A percentile compares a stretch with the other conserved stretches of the same genome.
These are phyloP conservation scores for Notiomystis cincta DNA, from an alignment of 2,113 vertebrate species.

Conservation along the genomic window DNA sequence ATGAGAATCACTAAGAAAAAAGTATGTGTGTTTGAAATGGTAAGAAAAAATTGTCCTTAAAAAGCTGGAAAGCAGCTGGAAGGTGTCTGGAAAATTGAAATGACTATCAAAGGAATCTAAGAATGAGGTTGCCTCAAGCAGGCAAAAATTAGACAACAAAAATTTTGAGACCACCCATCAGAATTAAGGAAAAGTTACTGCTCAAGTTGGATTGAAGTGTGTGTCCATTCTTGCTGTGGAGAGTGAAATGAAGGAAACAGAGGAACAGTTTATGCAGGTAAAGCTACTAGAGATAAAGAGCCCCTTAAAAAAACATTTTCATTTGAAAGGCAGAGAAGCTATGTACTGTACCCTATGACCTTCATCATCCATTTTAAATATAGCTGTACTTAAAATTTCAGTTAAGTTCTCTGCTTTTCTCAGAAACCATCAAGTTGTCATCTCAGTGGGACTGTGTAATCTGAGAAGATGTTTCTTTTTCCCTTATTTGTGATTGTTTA, in stretches of 20 bases:
- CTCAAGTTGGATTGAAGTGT: neutral
- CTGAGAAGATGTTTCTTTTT: neutral
- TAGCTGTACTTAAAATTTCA: neutral
- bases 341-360: neutral
- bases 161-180: neutral
- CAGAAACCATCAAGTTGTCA: neutral
- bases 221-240: neutral
- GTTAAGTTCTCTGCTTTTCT: neutral
- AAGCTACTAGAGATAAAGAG: neutral
- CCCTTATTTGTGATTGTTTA: neutral
- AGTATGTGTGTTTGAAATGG: neutral
- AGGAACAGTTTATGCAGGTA: neutral
- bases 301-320: neutral
- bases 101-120: neutral
- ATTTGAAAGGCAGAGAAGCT: neutral
- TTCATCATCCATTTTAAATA: neutral
- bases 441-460: neutral
- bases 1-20: neutral
- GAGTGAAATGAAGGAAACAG: neutral
- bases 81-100: neutral
- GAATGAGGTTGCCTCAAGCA: neutral
- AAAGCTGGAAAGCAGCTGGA: neutral
- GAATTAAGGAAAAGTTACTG: neutral
- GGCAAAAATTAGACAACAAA: neutral
- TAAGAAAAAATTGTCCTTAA: neutral